These are phyloP conservation scores for Pyrocephalus nanus DNA, from an alignment of 2,797 vertebrate genomes.

Conservation along the genomic window DNA sequence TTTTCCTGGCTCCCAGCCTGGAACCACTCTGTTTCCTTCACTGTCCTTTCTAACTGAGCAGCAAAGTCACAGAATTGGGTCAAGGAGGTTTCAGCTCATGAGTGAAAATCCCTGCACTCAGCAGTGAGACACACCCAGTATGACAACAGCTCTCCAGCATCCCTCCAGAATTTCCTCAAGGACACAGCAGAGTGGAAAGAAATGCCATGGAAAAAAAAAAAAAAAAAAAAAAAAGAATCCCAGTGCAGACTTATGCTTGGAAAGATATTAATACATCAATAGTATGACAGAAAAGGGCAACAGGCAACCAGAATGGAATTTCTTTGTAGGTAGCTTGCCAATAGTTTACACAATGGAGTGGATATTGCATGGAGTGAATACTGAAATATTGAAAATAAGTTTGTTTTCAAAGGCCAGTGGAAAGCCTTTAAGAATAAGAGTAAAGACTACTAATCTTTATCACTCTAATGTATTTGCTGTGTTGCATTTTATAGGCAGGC, in stretches of 20 bases:
- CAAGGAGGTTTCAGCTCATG: fast-evolving
- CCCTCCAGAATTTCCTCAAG: not conserved
- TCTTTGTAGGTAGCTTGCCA: not conserved
- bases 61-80: not conserved
- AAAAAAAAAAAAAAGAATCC: not conserved
- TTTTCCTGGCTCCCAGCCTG: not conserved
- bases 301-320: not conserved
- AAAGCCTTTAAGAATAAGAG: not conserved
- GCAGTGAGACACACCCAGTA: fast-evolving
- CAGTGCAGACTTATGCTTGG: not conserved
- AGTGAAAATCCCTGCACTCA: not conserved
- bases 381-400: not conserved
- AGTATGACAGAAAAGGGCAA: not conserved
- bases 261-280: not conserved
- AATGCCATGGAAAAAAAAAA: not conserved
- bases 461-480: not conserved
- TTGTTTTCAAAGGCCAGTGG: not conserved
- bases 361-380: not conserved
- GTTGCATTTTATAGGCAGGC: not conserved
- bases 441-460: not conserved
- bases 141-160: not conserved
- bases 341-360: not conserved
- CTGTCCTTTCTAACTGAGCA: not conserved
- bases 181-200: not conserved
- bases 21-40: not conserved